Conservation (phyloP, 1,140 invertebrate genomes). For the Lepidurus apus region DNA sequence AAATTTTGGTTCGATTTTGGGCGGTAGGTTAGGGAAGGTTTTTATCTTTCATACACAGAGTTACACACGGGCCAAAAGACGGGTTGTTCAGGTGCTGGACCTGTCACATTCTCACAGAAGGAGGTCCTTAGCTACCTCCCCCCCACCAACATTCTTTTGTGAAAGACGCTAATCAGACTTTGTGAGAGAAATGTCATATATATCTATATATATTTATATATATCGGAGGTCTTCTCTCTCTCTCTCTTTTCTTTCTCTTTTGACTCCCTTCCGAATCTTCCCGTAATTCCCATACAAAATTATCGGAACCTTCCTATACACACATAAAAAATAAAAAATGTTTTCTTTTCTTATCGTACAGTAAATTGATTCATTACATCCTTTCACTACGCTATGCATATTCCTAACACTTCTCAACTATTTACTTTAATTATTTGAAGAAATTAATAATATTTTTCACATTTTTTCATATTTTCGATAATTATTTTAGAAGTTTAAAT, state of each 20-base stretch:
- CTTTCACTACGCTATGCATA: no score
- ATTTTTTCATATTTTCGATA: not conserved
- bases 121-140: not conserved
- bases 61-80: not conserved
- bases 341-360: no score
- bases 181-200: not conserved
- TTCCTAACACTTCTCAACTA: no score
- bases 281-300: no score
- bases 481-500: not conserved
- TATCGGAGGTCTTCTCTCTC: not conserved
- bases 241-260: not conserved
- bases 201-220: no score
- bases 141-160: constrained; percentile 10
- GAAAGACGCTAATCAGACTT: constrained; percentile 21
- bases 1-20: no score
- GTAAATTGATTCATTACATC: no score
- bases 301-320: no score
- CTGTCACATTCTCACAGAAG: constrained; percentile 18
- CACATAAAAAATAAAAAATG: no score
- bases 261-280: no score
- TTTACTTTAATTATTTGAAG: no score
- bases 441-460: not conserved
- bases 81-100: constrained; percentile 1
- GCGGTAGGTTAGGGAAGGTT: not conserved
- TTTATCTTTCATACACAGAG: not conserved